phyloP scores from a whole-genome alignment of 2,888 invertebrate species.

The Amiota mariae region DNA sequence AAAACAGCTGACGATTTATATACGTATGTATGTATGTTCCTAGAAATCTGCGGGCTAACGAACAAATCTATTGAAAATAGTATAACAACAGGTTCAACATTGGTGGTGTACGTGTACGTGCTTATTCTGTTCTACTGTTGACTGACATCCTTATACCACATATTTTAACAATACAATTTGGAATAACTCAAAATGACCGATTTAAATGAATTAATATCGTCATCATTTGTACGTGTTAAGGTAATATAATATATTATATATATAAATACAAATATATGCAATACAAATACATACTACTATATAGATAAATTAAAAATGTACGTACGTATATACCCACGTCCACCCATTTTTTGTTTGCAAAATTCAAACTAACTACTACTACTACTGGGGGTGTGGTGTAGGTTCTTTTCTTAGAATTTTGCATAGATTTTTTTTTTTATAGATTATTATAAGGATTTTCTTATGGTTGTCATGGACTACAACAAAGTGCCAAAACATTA shows the following conservation, averaged over 20 bases:
- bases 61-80: neutral
- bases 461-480: too few species aligned
- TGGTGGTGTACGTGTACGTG: conserved; percentile 21
- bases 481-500: too few species aligned
- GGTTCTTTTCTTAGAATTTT: too few species aligned
- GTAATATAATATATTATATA: conserved; percentile 49
- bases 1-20: neutral
- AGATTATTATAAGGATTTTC: too few species aligned
- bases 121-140: neutral
- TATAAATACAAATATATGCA: neutral
- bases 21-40: too few species aligned
- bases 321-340: neutral
- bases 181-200: conserved; percentile 66
- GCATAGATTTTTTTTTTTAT: too few species aligned
- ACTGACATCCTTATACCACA: too few species aligned
- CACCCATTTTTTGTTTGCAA: too few species aligned
- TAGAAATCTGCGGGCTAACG: too few species aligned
- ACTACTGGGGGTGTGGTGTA: too few species aligned
- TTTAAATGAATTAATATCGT: conserved; percentile 70
- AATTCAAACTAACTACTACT: too few species aligned
- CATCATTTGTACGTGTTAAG: conserved; percentile 72
- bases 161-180: too few species aligned
- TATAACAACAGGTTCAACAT: conserved; percentile 26
- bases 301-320: conserved; percentile 36
- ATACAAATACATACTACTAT: conserved; percentile 11